These are phyloP conservation scores for Anoura caudifer DNA, from an alignment of 2,113 vertebrate genomes.

Conservation along the genomic window DNA sequence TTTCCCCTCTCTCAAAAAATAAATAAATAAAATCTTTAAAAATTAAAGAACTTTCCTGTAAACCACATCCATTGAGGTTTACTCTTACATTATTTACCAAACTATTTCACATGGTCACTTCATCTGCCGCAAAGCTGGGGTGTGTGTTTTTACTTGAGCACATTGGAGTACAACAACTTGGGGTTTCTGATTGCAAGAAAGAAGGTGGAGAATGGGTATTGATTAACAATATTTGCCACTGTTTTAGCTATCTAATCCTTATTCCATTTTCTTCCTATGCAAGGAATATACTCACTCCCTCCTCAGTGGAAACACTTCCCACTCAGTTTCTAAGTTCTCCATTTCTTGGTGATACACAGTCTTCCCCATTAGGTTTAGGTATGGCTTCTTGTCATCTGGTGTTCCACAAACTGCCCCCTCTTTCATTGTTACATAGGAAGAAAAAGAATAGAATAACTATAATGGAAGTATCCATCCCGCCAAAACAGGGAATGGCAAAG, in stretches of 20 bases:
- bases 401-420: neutral
- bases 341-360: neutral
- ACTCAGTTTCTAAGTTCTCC: conserved; percentile 2
- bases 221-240: neutral
- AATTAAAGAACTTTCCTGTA: neutral
- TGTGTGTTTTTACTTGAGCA: conserved; percentile 22
- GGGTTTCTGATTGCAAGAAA: conserved; percentile 8
- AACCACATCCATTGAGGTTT: conserved; percentile 16
- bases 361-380: neutral
- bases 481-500: neutral
- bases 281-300: neutral
- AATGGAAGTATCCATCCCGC: neutral
- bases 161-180: neutral
- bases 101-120: neutral
- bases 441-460: conserved; percentile 11
- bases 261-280: neutral
- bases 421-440: neutral
- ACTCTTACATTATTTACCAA: conserved; percentile 22
- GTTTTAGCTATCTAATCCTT: neutral
- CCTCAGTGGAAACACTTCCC: neutral
- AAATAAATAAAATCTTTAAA: too few species aligned
- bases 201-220: neutral
- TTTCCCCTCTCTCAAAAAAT: too few species aligned
- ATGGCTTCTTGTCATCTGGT: neutral
- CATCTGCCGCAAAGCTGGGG: neutral